Evolutionary conservation across 2,888 invertebrate genomes (phyloP), one percentile per base, ranked within the genome.

Genomic region (Pollenia angustigena): DNA sequence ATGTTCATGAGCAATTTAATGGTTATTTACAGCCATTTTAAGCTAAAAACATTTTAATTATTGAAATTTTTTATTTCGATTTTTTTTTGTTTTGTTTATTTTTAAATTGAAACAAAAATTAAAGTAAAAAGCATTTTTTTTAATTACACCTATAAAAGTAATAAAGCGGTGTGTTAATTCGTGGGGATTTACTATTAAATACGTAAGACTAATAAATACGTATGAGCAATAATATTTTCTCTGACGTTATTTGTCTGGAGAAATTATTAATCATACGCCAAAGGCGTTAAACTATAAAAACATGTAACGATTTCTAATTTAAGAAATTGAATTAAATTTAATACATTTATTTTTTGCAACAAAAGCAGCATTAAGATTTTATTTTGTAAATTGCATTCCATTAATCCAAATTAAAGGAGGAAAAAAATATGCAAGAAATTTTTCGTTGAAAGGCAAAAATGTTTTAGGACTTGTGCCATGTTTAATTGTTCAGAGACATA

Each of bases 231-330:
- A 23, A 32, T 52, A 23, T 23, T 23, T 54, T 46, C 11, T 16
- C 4, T 48, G 1, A 16, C 1, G 16, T 7, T 40, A 58, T 50
- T 18, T n/a, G 32, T 58, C 44, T 44, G 11, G 11, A n/a, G 10
- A n/a, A 16, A 23, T 54, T 76, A 76, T 76, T 44, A 42, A 16
- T 64, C 42, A 64, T 76, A 54, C 60, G 50, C 1, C 74, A 58
- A 2, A 16, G 23, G 18, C 18, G 46, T 23, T 3, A 16, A 18
- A 14, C 18, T 16, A 54, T 9, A 18, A 52, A 52, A n/a, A 52
- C 18, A 18, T 54, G 11, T 23, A 23, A 56, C 4, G 23, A 12
- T 32, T 0, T 32, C 32, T 32, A 32, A 32, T 32, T 32, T 32
- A 32, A 32, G 32, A 32, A 32, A 32, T 32, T 32, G 32, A 32